phyloP scores from a whole-genome alignment of 2,797 vertebrate genomes.

The Sphaeramia orbicularis region DNA sequence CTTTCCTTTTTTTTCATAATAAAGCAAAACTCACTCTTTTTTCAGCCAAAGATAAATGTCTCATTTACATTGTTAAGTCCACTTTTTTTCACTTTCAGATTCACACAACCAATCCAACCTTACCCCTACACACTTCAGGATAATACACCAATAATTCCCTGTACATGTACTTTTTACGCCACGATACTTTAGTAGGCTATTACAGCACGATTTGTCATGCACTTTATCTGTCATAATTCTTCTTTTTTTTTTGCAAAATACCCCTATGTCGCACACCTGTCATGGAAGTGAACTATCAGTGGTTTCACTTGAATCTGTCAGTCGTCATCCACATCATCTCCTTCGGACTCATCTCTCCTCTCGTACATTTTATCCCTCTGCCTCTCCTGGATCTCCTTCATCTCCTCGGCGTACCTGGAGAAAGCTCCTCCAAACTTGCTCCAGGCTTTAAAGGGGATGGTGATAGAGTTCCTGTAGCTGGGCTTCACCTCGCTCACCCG shows the following conservation, averaged over 20 bases:
- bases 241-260: constrained; percentile 57
- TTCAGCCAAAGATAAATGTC: constrained; percentile 50
- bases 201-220: constrained; percentile 85
- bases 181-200: constrained; percentile 83
- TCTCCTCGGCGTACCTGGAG: constrained; percentile 94
- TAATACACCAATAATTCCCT: constrained; percentile 76
- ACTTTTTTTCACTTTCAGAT: constrained; percentile 54
- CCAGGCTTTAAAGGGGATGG: constrained; percentile 96
- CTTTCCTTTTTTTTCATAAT: constrained; percentile 27
- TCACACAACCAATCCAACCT: constrained; percentile 71
- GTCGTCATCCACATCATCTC: constrained; percentile 95
- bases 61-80: constrained; percentile 53
- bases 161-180: constrained; percentile 80
- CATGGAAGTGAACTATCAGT: constrained; percentile 51
- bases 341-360: constrained; percentile 93
- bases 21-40: constrained; percentile 48
- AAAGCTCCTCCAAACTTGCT: constrained; percentile 96
- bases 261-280: constrained; percentile 63
- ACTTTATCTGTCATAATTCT: constrained; percentile 67
- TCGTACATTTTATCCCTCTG: constrained; percentile 94
- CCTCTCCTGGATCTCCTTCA: constrained; percentile 97
- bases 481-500: constrained; percentile 98
- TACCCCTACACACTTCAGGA: constrained; percentile 63
- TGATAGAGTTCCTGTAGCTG: constrained; percentile 98
- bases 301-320: constrained; percentile 74